Conservation (phyloP, 2,113 vertebrate species). For the Chaetodon trifascialis region DNA sequence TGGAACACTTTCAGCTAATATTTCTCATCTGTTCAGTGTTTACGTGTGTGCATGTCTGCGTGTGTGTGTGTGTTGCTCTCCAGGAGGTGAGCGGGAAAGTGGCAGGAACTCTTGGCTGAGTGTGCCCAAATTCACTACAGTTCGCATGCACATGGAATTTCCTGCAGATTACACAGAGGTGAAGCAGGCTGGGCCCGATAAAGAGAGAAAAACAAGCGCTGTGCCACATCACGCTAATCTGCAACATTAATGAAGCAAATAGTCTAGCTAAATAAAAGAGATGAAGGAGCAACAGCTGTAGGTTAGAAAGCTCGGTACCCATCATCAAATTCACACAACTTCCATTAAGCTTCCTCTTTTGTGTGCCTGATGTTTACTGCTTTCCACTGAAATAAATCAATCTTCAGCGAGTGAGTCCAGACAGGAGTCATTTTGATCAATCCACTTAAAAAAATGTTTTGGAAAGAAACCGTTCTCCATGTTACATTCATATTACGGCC, state of each 20-base stretch:
- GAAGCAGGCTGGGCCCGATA: conserved; percentile 69
- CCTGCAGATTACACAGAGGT: conserved; percentile 82
- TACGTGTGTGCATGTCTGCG: conserved; percentile 38
- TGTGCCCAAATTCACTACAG: conserved; percentile 73
- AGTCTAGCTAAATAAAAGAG: conserved; percentile 39
- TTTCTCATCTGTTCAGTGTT: conserved; percentile 45
- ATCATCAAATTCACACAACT: conserved; percentile 23
- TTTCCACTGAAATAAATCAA: conserved; percentile 37
- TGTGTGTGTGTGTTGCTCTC: conserved; percentile 27
- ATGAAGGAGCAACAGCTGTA: conserved; percentile 12
- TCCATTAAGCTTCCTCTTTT: not conserved
- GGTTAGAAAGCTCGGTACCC: not conserved
- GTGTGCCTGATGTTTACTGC: not conserved
- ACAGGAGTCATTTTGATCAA: conserved; percentile 27
- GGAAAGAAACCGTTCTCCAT: not conserved
- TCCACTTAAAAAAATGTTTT: not conserved
- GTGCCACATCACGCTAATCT: conserved; percentile 66
- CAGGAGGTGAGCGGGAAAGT: conserved; percentile 64
- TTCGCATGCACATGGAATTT: conserved; percentile 83
- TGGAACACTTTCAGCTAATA: conserved; percentile 47
- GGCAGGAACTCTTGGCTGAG: conserved; percentile 74
- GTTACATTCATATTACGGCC: not conserved
- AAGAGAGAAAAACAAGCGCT: conserved; percentile 69
- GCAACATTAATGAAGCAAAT: conserved; percentile 62
- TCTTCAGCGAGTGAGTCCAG: conserved; percentile 28